Conservation (phyloP, 2,888 invertebrate genomes). For the Lasioglossum oenotherae region DNA sequence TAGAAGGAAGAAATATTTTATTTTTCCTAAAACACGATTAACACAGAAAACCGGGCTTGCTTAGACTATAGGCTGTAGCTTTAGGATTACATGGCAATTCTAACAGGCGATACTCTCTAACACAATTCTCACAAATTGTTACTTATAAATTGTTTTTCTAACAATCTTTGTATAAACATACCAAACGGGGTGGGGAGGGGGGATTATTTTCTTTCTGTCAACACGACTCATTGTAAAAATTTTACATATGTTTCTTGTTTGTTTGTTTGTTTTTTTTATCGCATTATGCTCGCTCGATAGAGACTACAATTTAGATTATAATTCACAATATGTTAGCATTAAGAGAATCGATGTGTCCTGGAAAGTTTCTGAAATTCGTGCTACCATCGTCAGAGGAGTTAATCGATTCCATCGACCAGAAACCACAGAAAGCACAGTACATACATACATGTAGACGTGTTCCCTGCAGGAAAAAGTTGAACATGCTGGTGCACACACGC, state of each 20-base stretch:
- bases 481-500: background rate
- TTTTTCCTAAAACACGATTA: constrained; percentile 39
- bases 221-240: constrained; percentile 52
- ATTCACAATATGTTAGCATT: constrained; percentile 35
- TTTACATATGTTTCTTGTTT: constrained; percentile 29
- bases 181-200: constrained; percentile 38
- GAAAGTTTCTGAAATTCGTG: constrained; percentile 53
- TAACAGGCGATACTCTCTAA: constrained; percentile 46
- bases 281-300: constrained; percentile 22
- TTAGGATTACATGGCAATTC: constrained; percentile 54
- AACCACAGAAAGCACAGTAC: too few species aligned
- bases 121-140: constrained; percentile 34
- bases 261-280: background rate
- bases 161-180: constrained; percentile 74
- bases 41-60: constrained; percentile 56
- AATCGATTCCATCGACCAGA: background rate
- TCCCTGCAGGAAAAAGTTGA: background rate
- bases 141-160: constrained; percentile 84
- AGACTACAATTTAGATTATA: constrained; percentile 18
- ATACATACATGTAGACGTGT: background rate
- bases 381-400: background rate
- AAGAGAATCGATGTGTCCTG: constrained; percentile 29
- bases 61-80: constrained; percentile 60
- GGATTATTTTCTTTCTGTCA: constrained; percentile 42
- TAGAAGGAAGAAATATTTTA: constrained; percentile 59